These are phyloP conservation scores for Chaetodon auriga DNA, from an alignment of 2,113 vertebrate genomes.

Conservation along the genomic window DNA sequence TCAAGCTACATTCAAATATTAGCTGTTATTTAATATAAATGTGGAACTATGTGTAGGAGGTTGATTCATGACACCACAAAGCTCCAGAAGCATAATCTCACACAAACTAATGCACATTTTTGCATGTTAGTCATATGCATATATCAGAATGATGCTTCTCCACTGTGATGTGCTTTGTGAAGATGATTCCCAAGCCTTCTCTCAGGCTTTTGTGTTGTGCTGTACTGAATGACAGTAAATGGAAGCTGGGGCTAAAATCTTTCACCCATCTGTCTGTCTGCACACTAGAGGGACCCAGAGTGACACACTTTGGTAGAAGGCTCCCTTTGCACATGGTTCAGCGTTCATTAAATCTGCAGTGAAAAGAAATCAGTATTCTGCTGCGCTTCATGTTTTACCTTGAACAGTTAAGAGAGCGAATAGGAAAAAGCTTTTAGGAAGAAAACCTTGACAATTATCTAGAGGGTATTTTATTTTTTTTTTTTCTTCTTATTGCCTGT, in stretches of 20 bases:
- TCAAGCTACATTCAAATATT: background rate
- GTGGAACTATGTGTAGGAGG: too few species aligned
- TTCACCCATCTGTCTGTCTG: constrained; percentile 24
- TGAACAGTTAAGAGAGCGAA: constrained; percentile 7
- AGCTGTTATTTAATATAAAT: background rate
- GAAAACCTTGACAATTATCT: background rate
- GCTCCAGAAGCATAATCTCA: background rate
- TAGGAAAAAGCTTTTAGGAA: background rate
- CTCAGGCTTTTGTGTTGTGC: accelerated
- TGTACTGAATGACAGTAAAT: background rate
- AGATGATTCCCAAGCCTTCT: background rate
- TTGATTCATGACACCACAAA: background rate
- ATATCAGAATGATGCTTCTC: background rate
- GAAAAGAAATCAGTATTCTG: constrained; percentile 15
- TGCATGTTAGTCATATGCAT: background rate
- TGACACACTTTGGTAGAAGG: constrained; percentile 14
- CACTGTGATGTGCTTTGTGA: background rate
- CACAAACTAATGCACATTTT: background rate
- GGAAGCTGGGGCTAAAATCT: background rate
- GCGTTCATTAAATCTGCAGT: constrained; percentile 1
- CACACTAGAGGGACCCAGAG: constrained; percentile 79
- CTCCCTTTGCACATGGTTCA: background rate
- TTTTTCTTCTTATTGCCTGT: constrained; percentile 6
- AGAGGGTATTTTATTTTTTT: background rate
- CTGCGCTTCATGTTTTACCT: constrained; percentile 10